Percentiles rank a stretch among this genome's conserved stretches.
Conservation (phyloP, 2,888 invertebrate genomes). For the Ectobius pallidus region DNA sequence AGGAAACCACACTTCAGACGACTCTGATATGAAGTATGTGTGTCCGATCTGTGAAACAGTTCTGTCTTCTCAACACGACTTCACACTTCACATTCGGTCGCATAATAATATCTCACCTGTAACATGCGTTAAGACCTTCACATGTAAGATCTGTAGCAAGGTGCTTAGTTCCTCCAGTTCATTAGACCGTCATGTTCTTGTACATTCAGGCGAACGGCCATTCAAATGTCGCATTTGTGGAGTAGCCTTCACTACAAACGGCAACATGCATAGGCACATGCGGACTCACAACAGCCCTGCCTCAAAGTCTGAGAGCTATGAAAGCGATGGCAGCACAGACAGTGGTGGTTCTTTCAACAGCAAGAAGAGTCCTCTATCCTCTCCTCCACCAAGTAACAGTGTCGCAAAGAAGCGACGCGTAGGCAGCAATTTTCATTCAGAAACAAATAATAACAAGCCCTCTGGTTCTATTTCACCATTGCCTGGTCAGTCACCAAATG, state of each 20-base stretch:
- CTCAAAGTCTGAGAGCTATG: slow-evolving; percentile 42
- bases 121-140: slow-evolving; percentile 51
- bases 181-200: slow-evolving; percentile 78
- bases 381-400: slow-evolving; percentile 49
- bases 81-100: slow-evolving; percentile 71
- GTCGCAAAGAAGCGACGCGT: slow-evolving; percentile 40
- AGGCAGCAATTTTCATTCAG: slow-evolving; percentile 18
- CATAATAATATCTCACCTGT: slow-evolving; percentile 60
- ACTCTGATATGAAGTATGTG: slow-evolving; percentile 53
- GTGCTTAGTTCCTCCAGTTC: slow-evolving; percentile 77
- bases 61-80: slow-evolving; percentile 67
- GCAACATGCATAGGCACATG: slow-evolving; percentile 85
- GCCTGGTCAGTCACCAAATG: slow-evolving; percentile 19
- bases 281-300: slow-evolving; percentile 65
- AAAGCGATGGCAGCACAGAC: slow-evolving; percentile 45
- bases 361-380: slow-evolving; percentile 41
- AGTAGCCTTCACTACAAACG: slow-evolving; percentile 83
- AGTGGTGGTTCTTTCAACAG: slow-evolving; percentile 49
- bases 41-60: slow-evolving; percentile 71
- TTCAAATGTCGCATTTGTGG: slow-evolving; percentile 80
- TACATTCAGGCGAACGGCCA: slow-evolving; percentile 81
- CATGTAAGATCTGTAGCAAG: slow-evolving; percentile 71
- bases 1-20: slow-evolving; percentile 5
- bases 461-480: not conserved
- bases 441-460: slow-evolving; percentile 10